These are phyloP conservation scores for Melanostigma gelatinosum DNA, from an alignment of 2,113 vertebrate genomes.

Conservation along the genomic window DNA sequence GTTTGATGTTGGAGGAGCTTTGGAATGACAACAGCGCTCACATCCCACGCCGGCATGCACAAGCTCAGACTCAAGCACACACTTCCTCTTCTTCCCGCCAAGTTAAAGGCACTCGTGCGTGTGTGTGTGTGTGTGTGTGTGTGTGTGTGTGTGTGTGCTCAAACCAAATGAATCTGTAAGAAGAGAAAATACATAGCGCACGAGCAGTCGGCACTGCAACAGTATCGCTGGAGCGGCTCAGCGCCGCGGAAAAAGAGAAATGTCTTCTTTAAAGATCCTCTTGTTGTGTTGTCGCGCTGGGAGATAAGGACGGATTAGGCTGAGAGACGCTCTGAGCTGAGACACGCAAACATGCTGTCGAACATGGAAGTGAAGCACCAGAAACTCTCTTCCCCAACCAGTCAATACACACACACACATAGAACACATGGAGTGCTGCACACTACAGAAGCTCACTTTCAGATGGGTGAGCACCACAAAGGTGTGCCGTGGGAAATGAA, in stretches of 20 bases:
- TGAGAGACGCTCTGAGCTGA: constrained; percentile 76
- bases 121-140: neutral
- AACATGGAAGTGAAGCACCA: constrained; percentile 71
- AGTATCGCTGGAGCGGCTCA: constrained; percentile 62
- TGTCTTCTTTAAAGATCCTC: constrained; percentile 79
- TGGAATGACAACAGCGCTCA: constrained; percentile 74
- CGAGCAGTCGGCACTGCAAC: constrained; percentile 37
- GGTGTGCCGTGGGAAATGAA: neutral
- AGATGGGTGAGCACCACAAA: constrained; percentile 5
- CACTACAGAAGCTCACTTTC: constrained; percentile 14
- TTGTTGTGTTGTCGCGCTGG: constrained; percentile 75
- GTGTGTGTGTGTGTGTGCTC: constrained; percentile 16
- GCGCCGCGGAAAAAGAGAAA: constrained; percentile 64
- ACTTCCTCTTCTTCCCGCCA: neutral
- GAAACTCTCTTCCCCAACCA: constrained; percentile 52
- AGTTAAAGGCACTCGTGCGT: constrained; percentile 29
- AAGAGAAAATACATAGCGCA: constrained; percentile 30
- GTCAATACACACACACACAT: constrained; percentile 25
- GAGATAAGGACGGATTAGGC: constrained; percentile 80
- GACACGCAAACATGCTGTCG: constrained; percentile 78
- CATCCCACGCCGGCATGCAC: constrained; percentile 25
- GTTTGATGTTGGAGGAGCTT: constrained; percentile 75
- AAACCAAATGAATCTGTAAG: constrained; percentile 47
- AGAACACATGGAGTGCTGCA: constrained; percentile 3
- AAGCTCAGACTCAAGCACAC: constrained; percentile 2